These are phyloP conservation scores for Dryobotodes eremita DNA, from an alignment of 2,888 invertebrate species.

Conservation along the genomic window DNA sequence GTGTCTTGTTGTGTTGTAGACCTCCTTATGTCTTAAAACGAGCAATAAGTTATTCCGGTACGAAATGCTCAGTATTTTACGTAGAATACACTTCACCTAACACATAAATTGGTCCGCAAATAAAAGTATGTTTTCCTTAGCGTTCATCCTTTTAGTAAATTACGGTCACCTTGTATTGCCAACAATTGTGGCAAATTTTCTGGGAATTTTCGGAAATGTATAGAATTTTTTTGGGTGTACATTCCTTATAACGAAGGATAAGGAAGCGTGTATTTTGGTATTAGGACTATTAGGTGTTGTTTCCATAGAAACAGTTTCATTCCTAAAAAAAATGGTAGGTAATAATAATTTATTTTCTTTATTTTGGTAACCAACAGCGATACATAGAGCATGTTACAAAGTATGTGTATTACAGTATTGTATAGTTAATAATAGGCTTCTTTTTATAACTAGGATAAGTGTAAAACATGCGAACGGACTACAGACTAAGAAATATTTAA, in stretches of 20 bases:
- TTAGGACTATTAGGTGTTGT: background rate
- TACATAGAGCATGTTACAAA: no score
- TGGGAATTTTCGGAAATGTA: background rate
- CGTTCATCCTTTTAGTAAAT: conserved; percentile 14
- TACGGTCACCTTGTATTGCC: background rate
- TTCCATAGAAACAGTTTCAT: no score
- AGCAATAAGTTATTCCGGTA: background rate
- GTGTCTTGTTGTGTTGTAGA: background rate
- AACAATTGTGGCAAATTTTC: conserved; percentile 30
- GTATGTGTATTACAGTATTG: no score
- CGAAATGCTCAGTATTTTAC: conserved; percentile 7
- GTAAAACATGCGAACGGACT: no score
- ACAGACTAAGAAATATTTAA: no score
- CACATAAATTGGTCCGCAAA: conserved; percentile 30
- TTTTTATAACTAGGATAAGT: no score
- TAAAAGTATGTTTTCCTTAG: conserved; percentile 30
- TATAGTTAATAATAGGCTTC: no score
- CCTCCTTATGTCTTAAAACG: background rate
- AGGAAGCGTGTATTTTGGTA: background rate
- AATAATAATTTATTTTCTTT: no score
- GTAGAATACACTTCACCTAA: background rate
- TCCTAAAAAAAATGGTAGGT: no score
- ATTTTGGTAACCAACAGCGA: no score
- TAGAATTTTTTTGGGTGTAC: background rate
- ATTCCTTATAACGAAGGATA: background rate